Percentiles rank a stretch among this genome's conserved stretches.
Evolutionary conservation across 2,797 vertebrate genomes (phyloP).

Genomic region (Toxotes lorentzi): DNA sequence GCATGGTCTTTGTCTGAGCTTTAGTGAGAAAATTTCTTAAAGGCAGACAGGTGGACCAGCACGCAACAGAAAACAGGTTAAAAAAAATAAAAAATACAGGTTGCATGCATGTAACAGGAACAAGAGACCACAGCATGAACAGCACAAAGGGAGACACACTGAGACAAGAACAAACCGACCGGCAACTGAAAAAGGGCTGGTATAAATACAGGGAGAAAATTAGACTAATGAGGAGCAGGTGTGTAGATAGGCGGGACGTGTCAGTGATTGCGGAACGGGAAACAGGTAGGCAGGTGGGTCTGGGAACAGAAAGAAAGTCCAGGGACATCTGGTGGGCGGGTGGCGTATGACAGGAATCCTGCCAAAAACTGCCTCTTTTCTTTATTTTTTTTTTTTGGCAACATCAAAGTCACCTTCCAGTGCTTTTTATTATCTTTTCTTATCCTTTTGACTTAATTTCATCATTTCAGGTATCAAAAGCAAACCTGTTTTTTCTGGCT

Average conservation of each 20-base stretch:
- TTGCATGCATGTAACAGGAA: not conserved
- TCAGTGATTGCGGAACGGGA: not conserved
- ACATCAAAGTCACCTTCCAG: not conserved
- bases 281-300: slow-evolving; percentile 3
- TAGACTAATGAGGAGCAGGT: not conserved
- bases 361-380: not conserved
- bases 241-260: not conserved
- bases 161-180: not conserved
- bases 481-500: not conserved
- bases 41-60: no score
- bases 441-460: not conserved
- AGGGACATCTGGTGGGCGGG: not conserved
- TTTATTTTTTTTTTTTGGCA: no score
- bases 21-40: not conserved
- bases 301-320: no score
- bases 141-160: not conserved
- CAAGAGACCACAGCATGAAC: not conserved
- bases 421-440: not conserved
- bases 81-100: not conserved
- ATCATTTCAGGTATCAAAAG: slow-evolving; percentile 4
- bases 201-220: not conserved
- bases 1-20: not conserved
- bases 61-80: no score
- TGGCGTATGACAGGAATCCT: not conserved
- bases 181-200: not conserved